Percentiles rank a stretch among this genome's conserved stretches.
phyloP scores from a whole-genome alignment of 2,797 vertebrate species.

The Chelidonichthys spinosus region DNA sequence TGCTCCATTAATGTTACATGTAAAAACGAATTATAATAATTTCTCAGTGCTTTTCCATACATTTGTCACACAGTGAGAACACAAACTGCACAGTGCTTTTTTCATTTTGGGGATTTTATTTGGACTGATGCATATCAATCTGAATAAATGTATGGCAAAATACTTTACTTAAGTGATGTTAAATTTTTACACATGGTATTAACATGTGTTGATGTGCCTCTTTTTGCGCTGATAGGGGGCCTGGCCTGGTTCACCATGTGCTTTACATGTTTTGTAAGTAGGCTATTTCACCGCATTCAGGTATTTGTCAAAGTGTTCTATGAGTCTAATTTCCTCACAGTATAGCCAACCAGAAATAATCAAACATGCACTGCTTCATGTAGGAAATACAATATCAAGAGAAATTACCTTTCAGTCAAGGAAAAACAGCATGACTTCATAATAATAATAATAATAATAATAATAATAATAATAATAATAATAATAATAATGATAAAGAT shows the following conservation, averaged over 20 bases:
- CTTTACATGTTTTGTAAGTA: background rate
- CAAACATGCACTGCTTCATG: too few relatives aligned
- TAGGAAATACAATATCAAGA: too few relatives aligned
- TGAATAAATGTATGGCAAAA: background rate
- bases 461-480: too few relatives aligned
- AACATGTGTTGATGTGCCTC: background rate
- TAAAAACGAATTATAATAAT: background rate
- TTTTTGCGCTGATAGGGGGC: conserved; percentile 8
- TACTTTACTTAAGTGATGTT: background rate
- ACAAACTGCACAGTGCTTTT: background rate
- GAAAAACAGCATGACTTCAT: too few relatives aligned
- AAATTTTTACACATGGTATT: background rate
- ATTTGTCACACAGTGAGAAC: background rate
- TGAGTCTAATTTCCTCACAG: background rate
- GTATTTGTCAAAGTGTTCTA: background rate
- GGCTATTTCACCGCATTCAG: conserved; percentile 2
- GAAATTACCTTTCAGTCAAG: background rate
- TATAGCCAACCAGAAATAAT: too few relatives aligned
- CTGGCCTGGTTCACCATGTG: background rate
- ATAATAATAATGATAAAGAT: too few relatives aligned
- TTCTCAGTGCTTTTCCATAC: too few relatives aligned
- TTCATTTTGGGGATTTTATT: too few relatives aligned
- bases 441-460: too few relatives aligned
- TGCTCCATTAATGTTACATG: background rate
- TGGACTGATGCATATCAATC: too few relatives aligned